Conservation (phyloP, 1,140 invertebrate species). For the Bathynomus jamesi region DNA sequence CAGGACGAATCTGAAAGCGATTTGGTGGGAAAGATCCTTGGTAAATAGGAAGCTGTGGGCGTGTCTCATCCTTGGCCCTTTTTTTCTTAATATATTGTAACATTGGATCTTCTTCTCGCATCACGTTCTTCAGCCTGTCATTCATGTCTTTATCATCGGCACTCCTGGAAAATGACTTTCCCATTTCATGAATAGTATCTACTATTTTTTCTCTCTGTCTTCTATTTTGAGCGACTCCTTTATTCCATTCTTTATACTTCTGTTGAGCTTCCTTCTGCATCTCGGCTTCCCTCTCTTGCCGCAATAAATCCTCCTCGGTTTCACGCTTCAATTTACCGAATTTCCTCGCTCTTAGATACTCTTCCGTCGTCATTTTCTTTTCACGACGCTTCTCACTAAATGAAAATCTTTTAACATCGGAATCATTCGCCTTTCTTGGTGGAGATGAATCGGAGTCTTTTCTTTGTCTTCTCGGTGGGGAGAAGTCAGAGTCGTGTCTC, state of each 20-base stretch:
- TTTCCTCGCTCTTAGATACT: conserved; percentile 26
- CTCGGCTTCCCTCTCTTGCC: conserved; percentile 26
- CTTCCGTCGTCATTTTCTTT: conserved; percentile 27
- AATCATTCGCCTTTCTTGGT: conserved; percentile 29
- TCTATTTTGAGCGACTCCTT: conserved; percentile 55
- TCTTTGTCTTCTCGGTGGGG: conserved; percentile 35
- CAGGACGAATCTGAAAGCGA: conserved; percentile 82
- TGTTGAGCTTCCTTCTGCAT: conserved; percentile 43
- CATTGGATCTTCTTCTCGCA: conserved; percentile 89
- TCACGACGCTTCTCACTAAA: conserved; percentile 28
- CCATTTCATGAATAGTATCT: conserved; percentile 70
- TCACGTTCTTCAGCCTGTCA: conserved; percentile 58
- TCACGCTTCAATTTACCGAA: conserved; percentile 24
- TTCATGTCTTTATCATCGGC: conserved; percentile 84
- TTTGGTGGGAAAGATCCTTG: conserved; percentile 62
- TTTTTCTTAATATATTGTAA: conserved; percentile 72
- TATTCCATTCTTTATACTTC: conserved; percentile 32
- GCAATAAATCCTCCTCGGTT: conserved; percentile 24
- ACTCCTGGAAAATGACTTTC: conserved; percentile 83
- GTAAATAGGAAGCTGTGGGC: conserved; percentile 30
- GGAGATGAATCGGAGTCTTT: conserved; percentile 40
- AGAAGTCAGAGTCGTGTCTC: conserved; percentile 39
- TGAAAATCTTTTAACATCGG: conserved; percentile 20
- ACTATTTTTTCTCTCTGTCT: conserved; percentile 57
- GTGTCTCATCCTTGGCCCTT: conserved; percentile 52